phyloP scores from a whole-genome alignment of 1,140 invertebrate genomes.

The Brachionus paranguensis region DNA sequence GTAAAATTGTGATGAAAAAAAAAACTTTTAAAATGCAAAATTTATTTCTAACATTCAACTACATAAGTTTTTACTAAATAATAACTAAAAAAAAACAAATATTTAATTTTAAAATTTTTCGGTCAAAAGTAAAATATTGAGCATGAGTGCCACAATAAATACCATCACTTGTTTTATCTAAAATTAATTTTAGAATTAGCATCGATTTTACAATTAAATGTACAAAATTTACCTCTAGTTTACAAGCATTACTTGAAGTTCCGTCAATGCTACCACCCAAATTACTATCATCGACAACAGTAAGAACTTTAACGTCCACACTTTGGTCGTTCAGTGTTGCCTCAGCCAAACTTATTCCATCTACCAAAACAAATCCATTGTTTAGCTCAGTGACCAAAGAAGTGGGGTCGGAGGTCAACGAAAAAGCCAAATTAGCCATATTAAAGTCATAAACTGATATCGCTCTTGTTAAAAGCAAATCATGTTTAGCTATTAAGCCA shows the following conservation, averaged over 20 bases:
- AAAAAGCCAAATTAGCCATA: not conserved
- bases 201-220: not conserved
- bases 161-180: not conserved
- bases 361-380: not conserved
- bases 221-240: not conserved
- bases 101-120: not conserved
- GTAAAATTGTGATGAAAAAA: not conserved
- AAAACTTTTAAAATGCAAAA: not conserved
- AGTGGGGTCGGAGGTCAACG: not conserved
- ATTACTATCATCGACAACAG: not conserved
- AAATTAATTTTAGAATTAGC: not conserved
- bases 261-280: not conserved
- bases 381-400: not conserved
- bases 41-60: not conserved
- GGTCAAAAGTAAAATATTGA: not conserved
- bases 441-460: not conserved
- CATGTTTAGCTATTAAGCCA: not conserved
- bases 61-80: not conserved
- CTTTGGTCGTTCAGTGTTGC: not conserved
- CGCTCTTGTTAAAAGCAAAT: not conserved
- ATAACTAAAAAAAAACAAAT: not conserved
- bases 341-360: not conserved
- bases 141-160: not conserved
- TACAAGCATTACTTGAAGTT: not conserved
- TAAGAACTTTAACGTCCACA: not conserved